Evolutionary conservation across 2,113 vertebrate species (phyloP), one percentile per base, ranked within the genome.

Genomic region (Nesogale talazaci): DNA sequence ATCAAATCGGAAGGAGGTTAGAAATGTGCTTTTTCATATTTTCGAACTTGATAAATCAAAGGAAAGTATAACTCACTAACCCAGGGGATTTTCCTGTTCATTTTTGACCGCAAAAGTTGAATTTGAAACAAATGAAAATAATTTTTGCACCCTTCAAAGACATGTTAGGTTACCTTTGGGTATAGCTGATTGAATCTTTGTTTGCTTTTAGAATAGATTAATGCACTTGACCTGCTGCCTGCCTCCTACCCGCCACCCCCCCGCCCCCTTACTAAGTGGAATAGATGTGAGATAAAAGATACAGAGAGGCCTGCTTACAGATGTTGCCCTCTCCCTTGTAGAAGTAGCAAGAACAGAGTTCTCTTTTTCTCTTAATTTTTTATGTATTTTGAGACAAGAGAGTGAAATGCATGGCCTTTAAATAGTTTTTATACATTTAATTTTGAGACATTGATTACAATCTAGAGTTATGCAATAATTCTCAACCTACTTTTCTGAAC

Each of bases 101-200:
- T 83, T 77, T 86, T 88, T 92, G 6, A 90, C 75, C 69, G 34
- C 82, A 69, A 4, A 6, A 67, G n/a, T 83, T 16, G 91, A 67
- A 76, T 27, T 63, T 72, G n/a, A 40, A 52, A 63, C 61, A 90
- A 88, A 86, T 56, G 2, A 4, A 67, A 87, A 65, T 27, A 27
- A 2, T 65, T 65, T 65, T 65, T 86, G 1, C 77, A 29, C 0
- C 0, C 17, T 72, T 15, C 34, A 36, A 85, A 29, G 67, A 56
- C 11, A 20, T n/a, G 38, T 36, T 52, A 7, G 46, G 34, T 67
- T 40, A 40, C 29, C 15, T 40, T 11, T 9, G 29, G n/a, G 11
- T 12, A 69, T 1, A 40, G 74, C 29, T 36, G 42, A 15, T 8
- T 56, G 10, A 9, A 79, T 17, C 27, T 3, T 19, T 27, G 65